These are phyloP conservation scores for Hemiprocne comata DNA, from an alignment of 2,113 vertebrate genomes.

Conservation along the genomic window DNA sequence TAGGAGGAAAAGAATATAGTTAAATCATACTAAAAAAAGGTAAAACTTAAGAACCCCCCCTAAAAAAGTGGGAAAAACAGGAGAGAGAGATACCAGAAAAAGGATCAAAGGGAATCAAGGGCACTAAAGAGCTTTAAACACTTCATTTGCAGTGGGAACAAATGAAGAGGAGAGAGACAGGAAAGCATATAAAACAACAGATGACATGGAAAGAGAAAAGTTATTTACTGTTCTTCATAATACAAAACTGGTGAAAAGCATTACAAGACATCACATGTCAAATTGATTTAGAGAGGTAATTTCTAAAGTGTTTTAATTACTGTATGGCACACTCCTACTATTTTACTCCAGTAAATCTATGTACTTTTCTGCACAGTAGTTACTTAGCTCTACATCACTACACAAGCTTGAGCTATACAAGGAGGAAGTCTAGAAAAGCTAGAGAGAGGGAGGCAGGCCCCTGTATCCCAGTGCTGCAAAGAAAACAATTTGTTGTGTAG, in stretches of 20 bases:
- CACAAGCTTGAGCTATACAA: not conserved
- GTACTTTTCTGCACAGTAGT: not conserved
- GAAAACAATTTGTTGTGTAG: not conserved
- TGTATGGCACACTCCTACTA: not conserved
- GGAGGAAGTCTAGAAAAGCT: not conserved
- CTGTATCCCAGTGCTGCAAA: not conserved
- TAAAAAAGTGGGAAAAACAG: not conserved
- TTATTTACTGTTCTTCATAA: not conserved
- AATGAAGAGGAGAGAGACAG: not conserved
- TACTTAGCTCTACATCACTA: not conserved
- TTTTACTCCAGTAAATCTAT: not conserved
- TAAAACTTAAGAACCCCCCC: not conserved
- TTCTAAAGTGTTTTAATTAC: not conserved
- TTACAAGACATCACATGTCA: not conserved
- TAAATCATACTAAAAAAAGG: not conserved
- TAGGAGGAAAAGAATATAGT: not conserved
- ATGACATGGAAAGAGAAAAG: not conserved
- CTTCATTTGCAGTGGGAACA: not conserved
- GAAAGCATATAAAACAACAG: not conserved
- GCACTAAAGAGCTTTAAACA: not conserved
- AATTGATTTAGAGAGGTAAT: not conserved
- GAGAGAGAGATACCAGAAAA: not conserved
- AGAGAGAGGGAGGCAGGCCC: not conserved
- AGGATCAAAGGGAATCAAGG: not conserved
- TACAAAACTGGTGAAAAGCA: not conserved